A percentile compares a stretch with the other conserved stretches of the same genome.
phyloP scores from a whole-genome alignment of 2,113 vertebrate genomes.

The Carassius auratus region DNA sequence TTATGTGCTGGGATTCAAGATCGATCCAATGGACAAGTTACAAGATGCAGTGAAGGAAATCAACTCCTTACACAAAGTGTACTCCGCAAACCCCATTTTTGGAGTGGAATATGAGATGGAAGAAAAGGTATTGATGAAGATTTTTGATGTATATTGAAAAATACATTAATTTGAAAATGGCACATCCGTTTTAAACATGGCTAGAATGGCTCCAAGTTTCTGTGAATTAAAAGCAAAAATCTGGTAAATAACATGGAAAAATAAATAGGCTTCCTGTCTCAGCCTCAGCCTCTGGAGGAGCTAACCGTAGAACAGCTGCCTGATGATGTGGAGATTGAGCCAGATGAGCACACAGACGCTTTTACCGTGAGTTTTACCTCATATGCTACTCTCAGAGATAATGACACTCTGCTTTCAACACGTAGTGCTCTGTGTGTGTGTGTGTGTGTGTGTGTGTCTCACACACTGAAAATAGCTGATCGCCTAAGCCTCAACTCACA shows the following conservation, averaged over 20 bases:
- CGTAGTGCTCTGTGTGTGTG: background rate
- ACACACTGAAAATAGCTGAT: conserved; percentile 72
- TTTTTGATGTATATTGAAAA: background rate
- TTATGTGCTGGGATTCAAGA: conserved; percentile 97
- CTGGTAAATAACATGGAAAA: no score
- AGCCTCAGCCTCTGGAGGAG: conserved; percentile 93
- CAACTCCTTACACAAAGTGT: conserved; percentile 94
- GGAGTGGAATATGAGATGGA: conserved; percentile 99
- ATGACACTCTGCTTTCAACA: conserved; percentile 1
- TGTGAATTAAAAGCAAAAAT: background rate
- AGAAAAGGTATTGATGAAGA: conserved; percentile 84
- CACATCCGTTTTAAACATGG: background rate
- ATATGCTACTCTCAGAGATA: conserved; percentile 15
- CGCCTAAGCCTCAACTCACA: conserved; percentile 58
- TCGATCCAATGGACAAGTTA: conserved; percentile 95
- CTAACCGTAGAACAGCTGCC: conserved; percentile 88
- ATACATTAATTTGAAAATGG: background rate
- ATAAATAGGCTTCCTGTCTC: background rate
- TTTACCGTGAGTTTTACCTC: conserved; percentile 86
- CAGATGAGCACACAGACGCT: conserved; percentile 91
- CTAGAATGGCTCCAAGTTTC: background rate
- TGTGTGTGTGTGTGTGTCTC: conserved; percentile 14
- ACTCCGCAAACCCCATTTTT: conserved; percentile 95
- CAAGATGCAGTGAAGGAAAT: conserved; percentile 97
- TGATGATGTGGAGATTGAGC: conserved; percentile 94